Evolutionary conservation across 2,888 invertebrate species (phyloP).

Genomic region (Spodoptera picta): DNA sequence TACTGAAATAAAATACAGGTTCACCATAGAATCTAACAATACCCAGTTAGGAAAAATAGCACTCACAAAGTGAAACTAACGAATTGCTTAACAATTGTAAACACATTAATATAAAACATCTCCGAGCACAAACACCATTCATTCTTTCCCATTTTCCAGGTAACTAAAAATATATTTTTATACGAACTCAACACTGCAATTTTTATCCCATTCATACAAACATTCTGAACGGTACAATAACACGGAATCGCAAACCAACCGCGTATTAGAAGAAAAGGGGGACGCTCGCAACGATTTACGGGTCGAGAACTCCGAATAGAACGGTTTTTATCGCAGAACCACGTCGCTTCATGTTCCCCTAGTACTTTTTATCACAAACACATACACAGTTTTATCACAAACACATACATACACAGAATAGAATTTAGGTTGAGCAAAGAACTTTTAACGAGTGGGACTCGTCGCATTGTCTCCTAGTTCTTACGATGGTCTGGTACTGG

Average conservation of each 20-base stretch:
- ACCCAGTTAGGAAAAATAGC: background rate
- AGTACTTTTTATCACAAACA: slow-evolving; percentile 58
- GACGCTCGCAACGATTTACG: slow-evolving; percentile 70
- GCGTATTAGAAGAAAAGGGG: slow-evolving; percentile 62
- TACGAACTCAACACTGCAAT: slow-evolving; percentile 44
- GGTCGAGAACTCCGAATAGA: slow-evolving; percentile 69
- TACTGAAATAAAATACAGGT: too few relatives aligned
- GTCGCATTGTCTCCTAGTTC: slow-evolving; percentile 50
- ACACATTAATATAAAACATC: slow-evolving; percentile 26
- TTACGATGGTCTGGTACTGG: slow-evolving; percentile 44
- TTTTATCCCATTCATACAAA: slow-evolving; percentile 59
- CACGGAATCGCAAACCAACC: slow-evolving; percentile 61
- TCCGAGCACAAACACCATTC: slow-evolving; percentile 26
- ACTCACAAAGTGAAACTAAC: slow-evolving; percentile 5
- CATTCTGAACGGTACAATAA: slow-evolving; percentile 62
- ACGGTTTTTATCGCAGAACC: slow-evolving; percentile 65
- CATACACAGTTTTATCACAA: slow-evolving; percentile 49
- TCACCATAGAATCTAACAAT: background rate
- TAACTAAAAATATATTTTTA: slow-evolving; percentile 50
- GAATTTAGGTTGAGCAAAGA: slow-evolving; percentile 52
- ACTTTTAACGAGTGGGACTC: slow-evolving; percentile 44
- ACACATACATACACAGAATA: slow-evolving; percentile 48
- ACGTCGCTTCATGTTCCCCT: slow-evolving; percentile 66
- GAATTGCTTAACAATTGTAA: slow-evolving; percentile 29
- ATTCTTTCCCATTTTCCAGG: slow-evolving; percentile 36